phyloP scores from a whole-genome alignment of 2,888 invertebrate genomes.

The Acleris emargana region DNA sequence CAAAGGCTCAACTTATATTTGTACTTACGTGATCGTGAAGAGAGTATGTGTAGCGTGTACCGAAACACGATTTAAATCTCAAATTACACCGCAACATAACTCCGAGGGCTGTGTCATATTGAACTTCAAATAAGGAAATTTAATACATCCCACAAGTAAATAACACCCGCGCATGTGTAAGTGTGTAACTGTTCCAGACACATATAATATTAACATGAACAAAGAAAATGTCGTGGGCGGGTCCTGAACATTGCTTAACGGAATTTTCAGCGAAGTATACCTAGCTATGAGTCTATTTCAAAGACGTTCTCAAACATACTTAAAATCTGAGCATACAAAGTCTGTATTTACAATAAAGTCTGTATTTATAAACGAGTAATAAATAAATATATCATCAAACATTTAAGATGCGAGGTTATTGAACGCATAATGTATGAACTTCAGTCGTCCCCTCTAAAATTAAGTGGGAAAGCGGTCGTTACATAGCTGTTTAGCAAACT shows the following conservation, averaged over 20 bases:
- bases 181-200: too few species aligned
- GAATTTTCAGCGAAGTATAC: not conserved
- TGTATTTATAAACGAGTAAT: constrained; percentile 7
- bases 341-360: not conserved
- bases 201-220: too few species aligned
- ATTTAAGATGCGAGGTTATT: constrained; percentile 36
- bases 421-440: constrained; percentile 44
- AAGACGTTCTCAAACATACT: constrained; percentile 17
- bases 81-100: too few species aligned
- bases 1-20: too few species aligned
- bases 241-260: not conserved
- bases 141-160: too few species aligned
- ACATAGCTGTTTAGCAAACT: constrained; percentile 28
- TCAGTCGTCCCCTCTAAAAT: constrained; percentile 34
- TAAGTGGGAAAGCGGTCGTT: constrained; percentile 23
- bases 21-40: too few species aligned
- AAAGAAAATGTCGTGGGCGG: not conserved
- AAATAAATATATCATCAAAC: constrained; percentile 16
- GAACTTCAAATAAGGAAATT: too few species aligned
- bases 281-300: not conserved
- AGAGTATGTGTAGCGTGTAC: too few species aligned
- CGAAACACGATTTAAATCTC: too few species aligned
- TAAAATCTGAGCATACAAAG: constrained; percentile 2
- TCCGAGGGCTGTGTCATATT: too few species aligned
- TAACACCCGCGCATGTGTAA: too few species aligned